These are phyloP conservation scores for Plodia interpunctella DNA, from an alignment of 1,140 invertebrate genomes.

Conservation along the genomic window DNA sequence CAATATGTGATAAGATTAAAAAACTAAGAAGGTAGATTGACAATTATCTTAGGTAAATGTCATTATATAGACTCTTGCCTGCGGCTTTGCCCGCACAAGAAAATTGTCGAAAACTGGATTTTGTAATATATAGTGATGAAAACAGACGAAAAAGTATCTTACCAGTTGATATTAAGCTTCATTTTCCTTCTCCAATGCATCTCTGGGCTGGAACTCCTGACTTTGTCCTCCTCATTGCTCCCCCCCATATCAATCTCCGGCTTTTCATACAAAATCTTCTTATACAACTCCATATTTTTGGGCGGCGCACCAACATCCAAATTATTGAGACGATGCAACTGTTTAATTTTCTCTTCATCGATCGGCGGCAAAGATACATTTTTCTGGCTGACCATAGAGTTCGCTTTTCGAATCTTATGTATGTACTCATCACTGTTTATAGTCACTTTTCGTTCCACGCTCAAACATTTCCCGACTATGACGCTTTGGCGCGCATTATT, in stretches of 20 bases:
- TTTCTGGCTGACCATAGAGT: conserved; percentile 31
- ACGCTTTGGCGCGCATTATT: conserved; percentile 65
- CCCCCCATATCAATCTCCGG: conserved; percentile 37
- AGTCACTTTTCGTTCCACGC: conserved; percentile 30
- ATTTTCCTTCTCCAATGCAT: conserved; percentile 60
- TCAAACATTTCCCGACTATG: conserved; percentile 48
- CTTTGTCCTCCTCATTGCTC: conserved; percentile 28
- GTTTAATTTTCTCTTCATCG: conserved; percentile 48
- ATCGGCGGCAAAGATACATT: conserved; percentile 50
- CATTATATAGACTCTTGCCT: too few species aligned
- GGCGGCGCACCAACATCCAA: conserved; percentile 36
- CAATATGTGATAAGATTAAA: too few species aligned
- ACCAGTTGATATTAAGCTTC: conserved; percentile 39
- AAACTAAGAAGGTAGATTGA: too few species aligned
- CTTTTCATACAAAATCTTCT: conserved; percentile 59
- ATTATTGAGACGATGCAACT: conserved; percentile 37
- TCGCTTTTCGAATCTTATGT: conserved; percentile 61
- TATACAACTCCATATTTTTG: conserved; percentile 54
- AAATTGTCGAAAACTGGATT: too few species aligned
- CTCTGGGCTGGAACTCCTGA: conserved; percentile 30
- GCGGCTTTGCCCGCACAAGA: too few species aligned
- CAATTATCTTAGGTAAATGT: too few species aligned
- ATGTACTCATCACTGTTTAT: conserved; percentile 47
- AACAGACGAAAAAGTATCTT: neutral
- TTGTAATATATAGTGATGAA: too few species aligned